phyloP scores from a whole-genome alignment of 2,113 vertebrate genomes.

The Prunella himalayana region DNA sequence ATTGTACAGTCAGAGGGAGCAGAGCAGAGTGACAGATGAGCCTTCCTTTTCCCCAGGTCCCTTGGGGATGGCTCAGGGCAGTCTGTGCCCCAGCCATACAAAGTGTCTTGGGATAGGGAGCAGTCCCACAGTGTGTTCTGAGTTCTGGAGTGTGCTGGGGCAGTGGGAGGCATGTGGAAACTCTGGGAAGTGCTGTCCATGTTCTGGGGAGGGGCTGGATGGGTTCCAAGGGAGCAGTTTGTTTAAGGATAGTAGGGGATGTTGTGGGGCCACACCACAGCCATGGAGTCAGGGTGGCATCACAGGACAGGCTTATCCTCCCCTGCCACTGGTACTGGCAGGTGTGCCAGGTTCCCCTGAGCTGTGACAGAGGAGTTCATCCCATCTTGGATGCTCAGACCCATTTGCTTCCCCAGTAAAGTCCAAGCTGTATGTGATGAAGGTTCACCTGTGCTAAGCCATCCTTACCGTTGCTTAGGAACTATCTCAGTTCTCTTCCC shows the following conservation, averaged over 20 bases:
- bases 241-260: rapidly evolving
- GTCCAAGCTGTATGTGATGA: neutral
- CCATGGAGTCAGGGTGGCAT: rapidly evolving
- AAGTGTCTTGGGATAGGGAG: rapidly evolving
- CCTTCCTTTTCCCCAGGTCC: rapidly evolving
- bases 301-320: neutral
- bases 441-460: neutral
- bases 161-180: rapidly evolving
- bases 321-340: neutral
- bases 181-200: neutral
- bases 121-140: no score
- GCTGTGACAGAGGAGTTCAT: neutral
- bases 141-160: rapidly evolving
- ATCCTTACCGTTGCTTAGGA: neutral
- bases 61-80: neutral
- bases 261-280: rapidly evolving
- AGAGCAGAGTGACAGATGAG: neutral
- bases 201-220: neutral
- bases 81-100: no score
- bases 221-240: neutral
- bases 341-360: neutral
- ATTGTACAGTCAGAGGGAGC: rapidly evolving
- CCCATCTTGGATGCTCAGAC: neutral
- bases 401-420: neutral
- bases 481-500: neutral